phyloP scores from a whole-genome alignment of 2,113 vertebrate genomes.

The Nesogale talazaci region DNA sequence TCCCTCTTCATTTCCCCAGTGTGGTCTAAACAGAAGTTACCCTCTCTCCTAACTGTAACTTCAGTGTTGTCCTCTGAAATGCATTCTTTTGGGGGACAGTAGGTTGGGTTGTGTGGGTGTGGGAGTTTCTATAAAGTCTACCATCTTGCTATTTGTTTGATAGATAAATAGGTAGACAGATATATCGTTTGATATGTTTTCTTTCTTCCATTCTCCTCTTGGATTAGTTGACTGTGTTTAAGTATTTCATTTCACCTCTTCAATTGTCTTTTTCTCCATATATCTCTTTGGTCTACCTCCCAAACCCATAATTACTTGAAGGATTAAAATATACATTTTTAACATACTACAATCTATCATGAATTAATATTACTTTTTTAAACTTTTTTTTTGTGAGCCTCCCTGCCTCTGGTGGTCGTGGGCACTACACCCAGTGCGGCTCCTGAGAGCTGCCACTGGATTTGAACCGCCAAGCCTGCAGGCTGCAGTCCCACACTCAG shows the following conservation, averaged over 20 bases:
- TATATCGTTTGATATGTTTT: background rate
- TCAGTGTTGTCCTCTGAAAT: too few relatives aligned
- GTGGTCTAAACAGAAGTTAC: too few relatives aligned
- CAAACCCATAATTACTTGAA: background rate
- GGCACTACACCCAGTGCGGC: too few relatives aligned
- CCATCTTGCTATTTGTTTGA: background rate
- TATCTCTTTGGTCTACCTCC: background rate
- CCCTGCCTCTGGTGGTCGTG: too few relatives aligned
- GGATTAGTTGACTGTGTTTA: slow-evolving; percentile 8
- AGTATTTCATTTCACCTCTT: slow-evolving; percentile 20
- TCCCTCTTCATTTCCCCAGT: too few relatives aligned
- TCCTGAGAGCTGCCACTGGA: too few relatives aligned
- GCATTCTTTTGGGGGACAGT: too few relatives aligned
- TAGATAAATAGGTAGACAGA: background rate
- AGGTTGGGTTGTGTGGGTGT: too few relatives aligned
- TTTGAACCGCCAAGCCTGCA: too few relatives aligned
- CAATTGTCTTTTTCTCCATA: background rate
- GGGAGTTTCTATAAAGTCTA: background rate
- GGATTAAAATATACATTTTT: background rate
- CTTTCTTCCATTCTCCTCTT: background rate
- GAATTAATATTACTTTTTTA: slow-evolving; percentile 25
- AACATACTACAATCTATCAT: background rate
- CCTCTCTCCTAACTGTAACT: too few relatives aligned
- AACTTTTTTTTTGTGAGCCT: too few relatives aligned
- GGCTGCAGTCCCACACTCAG: too few relatives aligned